phyloP scores from a whole-genome alignment of 2,113 vertebrate genomes.

The Rhodinocichla rosea region DNA sequence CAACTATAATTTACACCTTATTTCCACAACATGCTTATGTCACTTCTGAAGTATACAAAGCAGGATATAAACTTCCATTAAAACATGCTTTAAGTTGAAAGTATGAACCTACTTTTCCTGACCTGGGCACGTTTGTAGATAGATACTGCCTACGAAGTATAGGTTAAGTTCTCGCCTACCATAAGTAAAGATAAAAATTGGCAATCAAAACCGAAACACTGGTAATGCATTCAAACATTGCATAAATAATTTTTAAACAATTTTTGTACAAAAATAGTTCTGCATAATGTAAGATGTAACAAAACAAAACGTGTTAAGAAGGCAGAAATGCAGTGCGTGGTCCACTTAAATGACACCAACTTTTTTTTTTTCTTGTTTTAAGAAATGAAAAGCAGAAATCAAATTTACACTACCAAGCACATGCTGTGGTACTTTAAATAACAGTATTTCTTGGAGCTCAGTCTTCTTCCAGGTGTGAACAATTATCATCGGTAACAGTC shows the following conservation, averaged over 20 bases:
- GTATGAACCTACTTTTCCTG: conserved; percentile 61
- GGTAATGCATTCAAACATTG: conserved; percentile 86
- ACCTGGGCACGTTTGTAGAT: conserved; percentile 71
- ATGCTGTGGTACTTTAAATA: conserved; percentile 67
- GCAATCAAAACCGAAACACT: conserved; percentile 79
- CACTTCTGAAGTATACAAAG: conserved; percentile 72
- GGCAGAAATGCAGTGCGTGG: conserved; percentile 76
- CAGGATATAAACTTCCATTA: conserved; percentile 70
- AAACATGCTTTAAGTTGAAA: conserved; percentile 78
- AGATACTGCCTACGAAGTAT: conserved; percentile 67
- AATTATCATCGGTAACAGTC: conserved; percentile 60
- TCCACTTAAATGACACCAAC: conserved; percentile 66
- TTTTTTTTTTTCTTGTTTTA: conserved; percentile 32
- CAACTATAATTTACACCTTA: conserved; percentile 71
- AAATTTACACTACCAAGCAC: conserved; percentile 67
- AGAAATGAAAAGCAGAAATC: conserved; percentile 70
- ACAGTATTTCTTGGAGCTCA: conserved; percentile 55
- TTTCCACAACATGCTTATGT: conserved; percentile 76
- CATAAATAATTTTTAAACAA: conserved; percentile 93
- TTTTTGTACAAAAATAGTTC: conserved; percentile 98
- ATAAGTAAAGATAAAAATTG: conserved; percentile 76
- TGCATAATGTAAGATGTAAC: conserved; percentile 89
- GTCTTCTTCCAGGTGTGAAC: conserved; percentile 56
- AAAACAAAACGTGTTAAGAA: conserved; percentile 82
- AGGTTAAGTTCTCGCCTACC: conserved; percentile 74